A percentile compares a stretch with the other conserved stretches of the same genome.
These are phyloP conservation scores for Drosophila pegasa DNA, from an alignment of 2,888 invertebrate genomes.

Conservation along the genomic window DNA sequence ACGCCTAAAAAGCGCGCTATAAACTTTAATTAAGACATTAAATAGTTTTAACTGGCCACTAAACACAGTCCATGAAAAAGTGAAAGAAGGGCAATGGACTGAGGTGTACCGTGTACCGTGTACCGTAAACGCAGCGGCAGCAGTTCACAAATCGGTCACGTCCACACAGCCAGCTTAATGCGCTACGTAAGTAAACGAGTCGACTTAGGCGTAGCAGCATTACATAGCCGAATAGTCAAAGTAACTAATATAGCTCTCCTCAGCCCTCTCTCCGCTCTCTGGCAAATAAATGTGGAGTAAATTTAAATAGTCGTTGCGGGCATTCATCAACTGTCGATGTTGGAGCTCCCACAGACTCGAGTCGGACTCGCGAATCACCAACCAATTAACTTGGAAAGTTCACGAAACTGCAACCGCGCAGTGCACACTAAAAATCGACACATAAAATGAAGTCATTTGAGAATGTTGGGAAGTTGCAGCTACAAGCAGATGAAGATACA, in stretches of 20 bases:
- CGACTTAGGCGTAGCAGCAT: neutral
- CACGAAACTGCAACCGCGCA: conserved; percentile 73
- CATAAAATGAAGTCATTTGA: conserved; percentile 77
- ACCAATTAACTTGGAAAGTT: conserved; percentile 77
- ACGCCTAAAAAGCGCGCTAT: conserved; percentile 76
- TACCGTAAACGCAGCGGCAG: conserved; percentile 42
- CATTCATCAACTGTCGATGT: conserved; percentile 34
- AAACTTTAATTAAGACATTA: conserved; percentile 83
- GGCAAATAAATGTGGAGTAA: neutral
- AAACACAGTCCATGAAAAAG: conserved; percentile 43
- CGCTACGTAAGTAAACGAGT: conserved; percentile 34
- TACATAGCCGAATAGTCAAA: neutral
- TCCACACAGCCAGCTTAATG: conserved; percentile 34
- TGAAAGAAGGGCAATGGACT: conserved; percentile 58
- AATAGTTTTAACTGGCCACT: conserved; percentile 73
- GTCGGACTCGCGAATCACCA: conserved; percentile 58
- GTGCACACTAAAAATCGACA: conserved; percentile 72
- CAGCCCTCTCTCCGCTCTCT: neutral
- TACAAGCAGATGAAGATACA: conserved; percentile 41
- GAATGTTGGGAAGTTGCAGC: conserved; percentile 64
- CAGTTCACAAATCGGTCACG: conserved; percentile 41
- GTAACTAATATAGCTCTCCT: neutral
- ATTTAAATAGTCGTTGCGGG: conserved; percentile 7
- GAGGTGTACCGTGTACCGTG: conserved; percentile 5
- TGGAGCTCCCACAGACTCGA: conserved; percentile 46